Conservation (phyloP, 2,113 vertebrate genomes). For the Antennarius striatus region DNA sequence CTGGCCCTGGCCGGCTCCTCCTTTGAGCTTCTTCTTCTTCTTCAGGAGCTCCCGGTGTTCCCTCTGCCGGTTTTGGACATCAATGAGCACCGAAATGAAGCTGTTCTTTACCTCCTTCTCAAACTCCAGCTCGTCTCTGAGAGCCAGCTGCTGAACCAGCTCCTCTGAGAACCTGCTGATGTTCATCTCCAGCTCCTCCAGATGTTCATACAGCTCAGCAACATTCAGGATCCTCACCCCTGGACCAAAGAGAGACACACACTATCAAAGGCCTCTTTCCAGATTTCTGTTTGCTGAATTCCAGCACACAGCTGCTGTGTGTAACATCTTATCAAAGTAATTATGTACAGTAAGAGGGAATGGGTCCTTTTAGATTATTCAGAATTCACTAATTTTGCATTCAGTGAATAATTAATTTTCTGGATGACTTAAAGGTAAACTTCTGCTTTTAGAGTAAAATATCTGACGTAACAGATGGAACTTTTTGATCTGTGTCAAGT, state of each 20-base stretch:
- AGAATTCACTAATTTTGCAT: no score
- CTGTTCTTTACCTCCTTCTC: conserved; percentile 99
- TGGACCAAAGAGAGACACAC: conserved; percentile 16
- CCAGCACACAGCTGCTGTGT: no score
- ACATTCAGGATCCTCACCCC: conserved; percentile 72
- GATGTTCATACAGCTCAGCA: conserved; percentile 85
- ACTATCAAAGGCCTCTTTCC: not conserved
- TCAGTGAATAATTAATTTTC: no score
- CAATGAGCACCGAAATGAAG: conserved; percentile 95
- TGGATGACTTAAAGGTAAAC: no score
- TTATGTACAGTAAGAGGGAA: no score
- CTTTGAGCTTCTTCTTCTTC: conserved; percentile 92
- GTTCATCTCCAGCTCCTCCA: conserved; percentile 88
- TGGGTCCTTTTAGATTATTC: no score
- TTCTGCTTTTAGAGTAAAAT: no score
- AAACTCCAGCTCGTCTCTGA: conserved; percentile 94
- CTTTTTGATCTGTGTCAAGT: no score
- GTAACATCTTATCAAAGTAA: no score
- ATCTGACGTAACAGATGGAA: no score
- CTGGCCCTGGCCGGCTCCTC: conserved; percentile 79
- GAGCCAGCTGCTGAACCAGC: conserved; percentile 91
- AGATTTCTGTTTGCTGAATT: no score
- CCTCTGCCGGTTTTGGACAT: conserved; percentile 96
- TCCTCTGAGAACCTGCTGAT: conserved; percentile 91
- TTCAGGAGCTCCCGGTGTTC: conserved; percentile 89